Evolutionary conservation across 2,888 invertebrate species (phyloP), one percentile per base, ranked within the genome.

Genomic region (Trissoscelio sp.): DNA sequence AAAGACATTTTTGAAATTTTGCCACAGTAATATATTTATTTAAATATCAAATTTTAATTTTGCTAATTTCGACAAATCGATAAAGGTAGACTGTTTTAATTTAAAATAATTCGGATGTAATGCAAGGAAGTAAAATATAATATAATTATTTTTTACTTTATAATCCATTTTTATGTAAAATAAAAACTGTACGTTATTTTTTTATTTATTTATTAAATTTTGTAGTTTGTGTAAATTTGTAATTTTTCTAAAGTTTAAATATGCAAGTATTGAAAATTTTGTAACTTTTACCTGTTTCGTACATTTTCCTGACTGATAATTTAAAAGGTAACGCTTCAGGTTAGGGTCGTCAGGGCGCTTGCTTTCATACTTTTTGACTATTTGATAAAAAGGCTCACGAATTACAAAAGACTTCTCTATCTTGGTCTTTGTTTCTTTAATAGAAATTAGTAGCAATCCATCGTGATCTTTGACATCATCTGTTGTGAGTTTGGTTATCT

Each of bases 241-340:
- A 34, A 34, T 9, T 34, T 34, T 34, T 4, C 3, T 9, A 34
- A 34, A 34, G 2, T n/a, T 9, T 37, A 0, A 37, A n/a, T 37
- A 24, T 4, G 24, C 6, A 37, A 6, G 24, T 24, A 5, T 1
- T 48, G 11, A 12, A 14, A 12, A 16, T 42, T 12, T 14, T 53
- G 28, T 12, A 12, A 53, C 11, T 7, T 51, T 42, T 67, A 67
- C 67, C 42, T 67, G 67, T 28, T 18, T 53, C 0, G 67, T 67
- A 18, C 67, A 67, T 37, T 66, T 66, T 3, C 66, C 66, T 3
- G 1, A 4, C 3, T 44, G 42, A 16, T 44, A 44, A 44, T 44
- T 44, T 16, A 44, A 44, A 16, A 44, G 1, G 9, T 44, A 44
- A 3, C 22, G 22, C 7, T 1, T 18, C 12, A 39, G 16, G 2